These are phyloP conservation scores for Siniperca knerii DNA, from an alignment of 2,113 vertebrate species.

Conservation along the genomic window DNA sequence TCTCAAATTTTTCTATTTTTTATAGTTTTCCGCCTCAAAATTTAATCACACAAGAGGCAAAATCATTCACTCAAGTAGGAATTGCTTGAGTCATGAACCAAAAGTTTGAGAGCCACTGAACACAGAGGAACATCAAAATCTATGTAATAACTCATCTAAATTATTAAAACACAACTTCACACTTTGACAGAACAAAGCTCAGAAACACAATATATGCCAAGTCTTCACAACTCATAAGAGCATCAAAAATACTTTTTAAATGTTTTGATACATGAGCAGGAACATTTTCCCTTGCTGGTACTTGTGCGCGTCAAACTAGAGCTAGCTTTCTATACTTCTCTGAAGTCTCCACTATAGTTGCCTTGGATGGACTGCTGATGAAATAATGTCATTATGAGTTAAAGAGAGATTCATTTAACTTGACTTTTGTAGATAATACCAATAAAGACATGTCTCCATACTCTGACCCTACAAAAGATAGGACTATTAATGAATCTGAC, in stretches of 20 bases:
- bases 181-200: slow-evolving; percentile 1
- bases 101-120: slow-evolving; percentile 10
- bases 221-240: neutral
- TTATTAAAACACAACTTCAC: slow-evolving; percentile 23
- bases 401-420: slow-evolving; percentile 14
- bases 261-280: neutral
- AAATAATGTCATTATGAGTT: slow-evolving; percentile 10
- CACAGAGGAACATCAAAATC: neutral
- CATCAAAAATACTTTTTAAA: neutral
- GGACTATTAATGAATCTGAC: slow-evolving; percentile 20
- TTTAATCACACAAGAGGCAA: slow-evolving; percentile 3
- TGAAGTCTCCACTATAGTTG: neutral
- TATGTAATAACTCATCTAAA: slow-evolving; percentile 13
- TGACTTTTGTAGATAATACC: neutral
- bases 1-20: neutral
- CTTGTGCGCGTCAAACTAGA: neutral
- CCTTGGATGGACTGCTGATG: slow-evolving; percentile 1
- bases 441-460: slow-evolving; percentile 3
- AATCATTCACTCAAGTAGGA: slow-evolving; percentile 6
- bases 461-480: neutral
- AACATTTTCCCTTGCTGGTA: neutral
- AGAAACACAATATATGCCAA: slow-evolving; percentile 4
- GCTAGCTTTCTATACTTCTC: neutral
- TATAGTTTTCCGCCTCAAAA: neutral
- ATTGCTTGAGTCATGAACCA: slow-evolving; percentile 20